Conservation (phyloP, 1,140 invertebrate species). For the Melanaphis sacchari region DNA sequence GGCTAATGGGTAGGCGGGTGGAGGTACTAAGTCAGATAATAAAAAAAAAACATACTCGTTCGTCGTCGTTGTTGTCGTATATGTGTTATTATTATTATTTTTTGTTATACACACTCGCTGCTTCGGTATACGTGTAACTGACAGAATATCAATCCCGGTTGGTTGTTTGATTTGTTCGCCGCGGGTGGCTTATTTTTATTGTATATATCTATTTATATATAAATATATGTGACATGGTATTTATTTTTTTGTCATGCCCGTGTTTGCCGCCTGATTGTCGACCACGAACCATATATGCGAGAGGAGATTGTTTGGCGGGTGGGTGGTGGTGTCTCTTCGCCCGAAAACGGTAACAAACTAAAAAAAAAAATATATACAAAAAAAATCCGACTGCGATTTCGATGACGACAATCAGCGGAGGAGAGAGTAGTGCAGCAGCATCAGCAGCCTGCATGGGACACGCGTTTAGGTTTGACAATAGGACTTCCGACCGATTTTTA, state of each 20-base stretch:
- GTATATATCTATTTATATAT: neutral
- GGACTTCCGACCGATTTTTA: conserved; percentile 22
- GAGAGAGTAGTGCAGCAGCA: neutral
- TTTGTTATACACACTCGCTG: neutral
- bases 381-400: neutral
- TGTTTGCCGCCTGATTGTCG: conserved; percentile 48
- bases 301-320: neutral
- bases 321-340: neutral
- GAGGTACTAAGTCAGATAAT: conserved; percentile 34
- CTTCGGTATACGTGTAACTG: conserved; percentile 40
- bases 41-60: neutral
- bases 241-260: neutral
- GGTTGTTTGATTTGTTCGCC: conserved; percentile 55
- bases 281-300: neutral
- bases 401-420: conserved; percentile 22
- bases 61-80: neutral
- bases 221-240: neutral
- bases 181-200: conserved; percentile 50
- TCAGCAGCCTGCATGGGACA: conserved; percentile 31
- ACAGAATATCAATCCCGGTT: conserved; percentile 55
- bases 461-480: conserved; percentile 42
- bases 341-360: conserved; percentile 43
- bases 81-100: conserved; percentile 34
- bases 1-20: neutral
- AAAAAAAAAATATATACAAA: neutral